These are phyloP conservation scores for Percopsis transmontana DNA, from an alignment of 2,113 vertebrate genomes.

Conservation along the genomic window DNA sequence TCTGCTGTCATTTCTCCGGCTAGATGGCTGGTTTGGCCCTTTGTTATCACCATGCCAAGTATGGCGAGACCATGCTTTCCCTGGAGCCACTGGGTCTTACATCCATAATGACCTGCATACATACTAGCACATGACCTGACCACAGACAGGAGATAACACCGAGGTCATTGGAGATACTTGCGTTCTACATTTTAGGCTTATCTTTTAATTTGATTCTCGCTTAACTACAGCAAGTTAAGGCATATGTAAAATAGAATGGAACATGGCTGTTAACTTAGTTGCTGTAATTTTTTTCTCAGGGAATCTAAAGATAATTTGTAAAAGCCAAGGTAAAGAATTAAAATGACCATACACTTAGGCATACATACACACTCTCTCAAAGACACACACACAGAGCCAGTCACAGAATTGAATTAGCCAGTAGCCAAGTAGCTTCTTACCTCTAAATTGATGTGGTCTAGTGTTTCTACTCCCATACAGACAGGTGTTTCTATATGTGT, in stretches of 20 bases:
- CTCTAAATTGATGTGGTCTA: not conserved
- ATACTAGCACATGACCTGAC: conserved; percentile 2
- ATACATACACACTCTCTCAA: not conserved
- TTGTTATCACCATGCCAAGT: conserved; percentile 29
- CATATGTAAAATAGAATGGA: too few species aligned
- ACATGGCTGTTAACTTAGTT: too few species aligned
- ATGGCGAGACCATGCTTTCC: not conserved
- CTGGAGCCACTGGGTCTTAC: not conserved
- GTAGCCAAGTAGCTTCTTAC: not conserved
- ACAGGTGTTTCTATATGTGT: conserved; percentile 29
- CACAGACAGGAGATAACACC: too few species aligned
- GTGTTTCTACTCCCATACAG: not conserved
- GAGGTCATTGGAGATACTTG: too few species aligned
- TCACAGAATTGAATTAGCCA: too few species aligned
- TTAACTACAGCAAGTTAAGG: too few species aligned
- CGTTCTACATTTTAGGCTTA: too few species aligned
- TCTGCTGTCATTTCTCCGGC: conserved; percentile 22
- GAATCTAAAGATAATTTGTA: too few species aligned
- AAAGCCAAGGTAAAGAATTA: too few species aligned
- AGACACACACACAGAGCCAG: conserved; percentile 4
- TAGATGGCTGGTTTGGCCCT: conserved; percentile 29
- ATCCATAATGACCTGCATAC: not conserved
- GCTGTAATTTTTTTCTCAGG: too few species aligned
- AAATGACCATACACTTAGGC: too few species aligned
- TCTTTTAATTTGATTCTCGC: too few species aligned